A percentile compares a stretch with the other conserved stretches of the same genome.
phyloP scores from a whole-genome alignment of 2,888 invertebrate genomes.

The Leptarthrus brevirostris region DNA sequence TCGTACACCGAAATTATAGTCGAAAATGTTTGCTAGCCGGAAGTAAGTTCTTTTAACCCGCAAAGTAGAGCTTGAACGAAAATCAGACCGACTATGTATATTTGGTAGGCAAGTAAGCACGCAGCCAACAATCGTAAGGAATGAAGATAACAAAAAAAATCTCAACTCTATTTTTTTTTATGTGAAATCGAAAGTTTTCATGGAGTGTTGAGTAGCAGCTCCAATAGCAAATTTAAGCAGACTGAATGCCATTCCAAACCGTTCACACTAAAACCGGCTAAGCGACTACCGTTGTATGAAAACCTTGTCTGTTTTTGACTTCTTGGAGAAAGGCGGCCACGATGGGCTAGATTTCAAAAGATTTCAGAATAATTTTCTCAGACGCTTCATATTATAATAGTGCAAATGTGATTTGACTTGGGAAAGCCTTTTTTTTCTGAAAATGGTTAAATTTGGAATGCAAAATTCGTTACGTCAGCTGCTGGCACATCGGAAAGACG shows the following conservation, averaged over 20 bases:
- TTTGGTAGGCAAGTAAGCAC: neutral
- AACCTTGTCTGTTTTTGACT: neutral
- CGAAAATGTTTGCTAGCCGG: neutral
- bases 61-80: neutral
- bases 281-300: neutral
- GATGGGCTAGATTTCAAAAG: conserved; percentile 10
- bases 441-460: neutral
- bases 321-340: conserved; percentile 8
- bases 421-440: neutral
- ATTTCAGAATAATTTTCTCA: conserved; percentile 20
- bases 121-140: conserved; percentile 23
- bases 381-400: neutral
- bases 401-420: neutral
- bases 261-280: conserved; percentile 5
- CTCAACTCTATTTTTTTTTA: conserved; percentile 12
- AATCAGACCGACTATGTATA: neutral
- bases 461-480: neutral
- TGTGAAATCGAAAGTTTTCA: conserved; percentile 43
- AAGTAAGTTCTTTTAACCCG: conserved; percentile 34
- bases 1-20: neutral
- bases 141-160: conserved; percentile 18
- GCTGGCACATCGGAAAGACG: neutral
- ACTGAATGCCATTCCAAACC: neutral
- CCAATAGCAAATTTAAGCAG: conserved; percentile 24
- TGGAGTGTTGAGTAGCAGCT: conserved; percentile 10